Conservation (phyloP, 2,113 vertebrate species). For the Equus quagga region DNA sequence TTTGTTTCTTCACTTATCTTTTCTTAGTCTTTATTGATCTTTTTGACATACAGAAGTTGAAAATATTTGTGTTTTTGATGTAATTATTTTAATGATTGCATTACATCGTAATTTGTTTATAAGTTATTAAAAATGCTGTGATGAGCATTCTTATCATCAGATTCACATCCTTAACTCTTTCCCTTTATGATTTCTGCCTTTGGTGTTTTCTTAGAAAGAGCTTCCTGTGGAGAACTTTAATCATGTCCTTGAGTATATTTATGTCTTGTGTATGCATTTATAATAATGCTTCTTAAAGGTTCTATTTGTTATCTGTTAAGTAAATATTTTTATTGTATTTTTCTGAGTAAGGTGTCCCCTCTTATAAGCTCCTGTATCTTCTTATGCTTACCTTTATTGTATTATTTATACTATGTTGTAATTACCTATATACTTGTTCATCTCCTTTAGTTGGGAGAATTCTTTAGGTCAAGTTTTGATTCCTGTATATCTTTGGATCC, state of each 20-base stretch:
- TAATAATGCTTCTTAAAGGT: not conserved
- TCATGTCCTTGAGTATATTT: not conserved
- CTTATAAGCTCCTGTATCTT: not conserved
- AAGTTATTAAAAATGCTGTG: not conserved
- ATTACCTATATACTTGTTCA: not conserved
- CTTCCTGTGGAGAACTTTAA: not conserved
- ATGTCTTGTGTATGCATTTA: not conserved
- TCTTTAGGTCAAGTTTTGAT: conserved; percentile 13
- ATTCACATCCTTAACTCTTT: not conserved
- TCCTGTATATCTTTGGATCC: not conserved
- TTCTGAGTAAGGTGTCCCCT: not conserved
- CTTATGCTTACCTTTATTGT: not conserved
- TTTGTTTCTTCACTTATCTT: not conserved
- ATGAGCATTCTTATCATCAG: not conserved
- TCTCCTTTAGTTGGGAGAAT: not conserved
- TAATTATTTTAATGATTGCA: not conserved
- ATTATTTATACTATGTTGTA: not conserved
- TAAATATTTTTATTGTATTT: conserved; percentile 29
- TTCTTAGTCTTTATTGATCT: not conserved
- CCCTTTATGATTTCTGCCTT: conserved; percentile 1
- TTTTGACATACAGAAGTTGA: not conserved
- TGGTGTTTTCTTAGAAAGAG: not conserved
- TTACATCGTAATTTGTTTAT: not conserved
- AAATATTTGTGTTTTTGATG: not conserved
- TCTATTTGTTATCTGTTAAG: not conserved